A percentile compares a stretch with the other conserved stretches of the same genome.
These are phyloP conservation scores for Calliscelio sp. DNA, from an alignment of 2,888 invertebrate genomes.

Conservation along the genomic window DNA sequence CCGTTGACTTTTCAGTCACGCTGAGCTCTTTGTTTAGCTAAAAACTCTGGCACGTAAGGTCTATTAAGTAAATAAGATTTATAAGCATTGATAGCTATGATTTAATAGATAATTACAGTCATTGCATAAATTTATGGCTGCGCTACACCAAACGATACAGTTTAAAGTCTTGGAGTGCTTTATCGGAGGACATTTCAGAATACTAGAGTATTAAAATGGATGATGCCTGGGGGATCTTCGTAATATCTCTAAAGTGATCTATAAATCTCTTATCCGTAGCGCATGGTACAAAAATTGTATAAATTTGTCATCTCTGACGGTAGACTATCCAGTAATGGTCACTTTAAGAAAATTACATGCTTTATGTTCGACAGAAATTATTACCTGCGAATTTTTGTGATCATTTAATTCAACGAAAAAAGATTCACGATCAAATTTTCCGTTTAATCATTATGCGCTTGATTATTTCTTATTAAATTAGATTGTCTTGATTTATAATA, in stretches of 20 bases:
- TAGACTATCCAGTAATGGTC: conserved; percentile 49
- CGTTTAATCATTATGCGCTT: too few species aligned
- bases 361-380: neutral
- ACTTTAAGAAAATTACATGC: conserved; percentile 27
- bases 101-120: conserved; percentile 67
- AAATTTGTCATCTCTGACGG: conserved; percentile 44
- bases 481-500: too few species aligned
- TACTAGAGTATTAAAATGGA: conserved; percentile 59
- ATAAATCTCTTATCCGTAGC: conserved; percentile 44
- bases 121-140: conserved; percentile 55
- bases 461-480: too few species aligned
- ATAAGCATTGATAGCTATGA: conserved; percentile 64
- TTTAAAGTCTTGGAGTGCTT: conserved; percentile 54
- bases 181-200: conserved; percentile 55
- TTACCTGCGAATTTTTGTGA: conserved; percentile 12
- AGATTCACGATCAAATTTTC: too few species aligned
- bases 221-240: conserved; percentile 47
- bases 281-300: conserved; percentile 34
- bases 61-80: conserved; percentile 69
- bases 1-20: conserved; percentile 33
- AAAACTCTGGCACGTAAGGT: conserved; percentile 36
- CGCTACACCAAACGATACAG: conserved; percentile 49
- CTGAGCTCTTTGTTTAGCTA: conserved; percentile 52
- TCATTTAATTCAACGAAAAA: conserved; percentile 1
- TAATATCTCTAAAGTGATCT: conserved; percentile 58